Base-by-base conservation (phyloP, 1,140 invertebrate genomes). In the Tetragnatha versicolor region DNA sequence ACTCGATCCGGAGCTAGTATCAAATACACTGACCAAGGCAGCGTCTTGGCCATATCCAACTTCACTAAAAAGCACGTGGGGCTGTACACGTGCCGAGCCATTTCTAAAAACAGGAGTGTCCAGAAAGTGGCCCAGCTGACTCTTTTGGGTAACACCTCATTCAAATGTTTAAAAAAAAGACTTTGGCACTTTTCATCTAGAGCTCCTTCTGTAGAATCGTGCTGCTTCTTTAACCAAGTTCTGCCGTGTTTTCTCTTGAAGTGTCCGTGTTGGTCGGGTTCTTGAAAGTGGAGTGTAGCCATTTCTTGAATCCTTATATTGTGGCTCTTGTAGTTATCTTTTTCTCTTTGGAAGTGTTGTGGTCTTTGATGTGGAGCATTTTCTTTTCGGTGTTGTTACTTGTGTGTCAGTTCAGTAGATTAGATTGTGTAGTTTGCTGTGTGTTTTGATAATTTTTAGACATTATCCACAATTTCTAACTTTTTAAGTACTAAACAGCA, bases 131-230 rank as follows among this genome's bases (percentile, higher is more conserved):
- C 76, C 49, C 55, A 68, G 76, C 53, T 79, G 10, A 22, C 47
- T 33, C 51, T 79, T 79, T 79, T 79, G 63, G 76, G 76, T 79
- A 79, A 79, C n/a, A n/a, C n/a, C n/a, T 58, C 22, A 47, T 55
- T 70, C 31, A 14, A 25, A 29, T 2, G 55, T 47, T 47, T 47
- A 29, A 60, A 42, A 37, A 37, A 35, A 4, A 22, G 22, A 63
- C 73, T 77, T 76, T 77, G 61, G 73, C 73, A 77, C 47, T 49
- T n/a, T 3, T 70, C n/a, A 12, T 42, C 6, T 65, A 37, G 33
- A 25, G 47, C 61, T 73, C n/a, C n/a, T n/a, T 27, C 9, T 53
- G 33, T 77, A 66, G 61, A 49, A 7, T 31, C 10, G 12, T 55
- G 20, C 61, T 12, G 55, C 55, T 77, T 65, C 37, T 77, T 70